A percentile compares a stretch with the other conserved stretches of the same genome.
Conservation (phyloP, 2,888 invertebrate genomes). For the Dicyrtoma fusca region DNA sequence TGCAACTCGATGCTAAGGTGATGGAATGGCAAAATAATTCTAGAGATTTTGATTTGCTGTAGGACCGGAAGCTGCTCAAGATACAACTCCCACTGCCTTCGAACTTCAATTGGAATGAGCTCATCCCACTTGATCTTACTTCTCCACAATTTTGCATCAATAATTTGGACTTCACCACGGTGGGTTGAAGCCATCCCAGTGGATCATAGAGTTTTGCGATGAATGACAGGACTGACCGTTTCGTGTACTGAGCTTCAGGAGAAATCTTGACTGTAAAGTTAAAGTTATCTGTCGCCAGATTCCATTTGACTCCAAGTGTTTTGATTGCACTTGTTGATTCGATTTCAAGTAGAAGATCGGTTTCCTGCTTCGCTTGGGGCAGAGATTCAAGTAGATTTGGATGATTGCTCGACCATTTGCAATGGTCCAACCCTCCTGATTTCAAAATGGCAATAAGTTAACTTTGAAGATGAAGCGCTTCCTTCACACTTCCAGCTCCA, state of each 20-base stretch:
- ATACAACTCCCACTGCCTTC: not conserved
- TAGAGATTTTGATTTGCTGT: not conserved
- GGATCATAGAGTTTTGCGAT: conserved; percentile 36
- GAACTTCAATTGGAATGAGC: not conserved
- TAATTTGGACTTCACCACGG: conserved; percentile 18
- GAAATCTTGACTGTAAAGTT: conserved; percentile 13
- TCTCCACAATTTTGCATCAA: conserved; percentile 6
- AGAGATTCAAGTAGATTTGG: conserved; percentile 10
- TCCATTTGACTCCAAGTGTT: conserved; percentile 37
- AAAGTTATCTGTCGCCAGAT: conserved; percentile 27
- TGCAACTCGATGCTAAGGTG: conserved; percentile 5
- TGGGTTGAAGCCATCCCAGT: conserved; percentile 39
- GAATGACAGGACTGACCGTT: conserved; percentile 31
- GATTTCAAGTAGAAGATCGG: not conserved
- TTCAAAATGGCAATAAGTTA: too few species aligned
- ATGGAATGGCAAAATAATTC: not conserved
- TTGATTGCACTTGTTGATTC: conserved; percentile 13
- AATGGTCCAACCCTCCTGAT: too few species aligned
- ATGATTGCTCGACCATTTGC: conserved; percentile 56
- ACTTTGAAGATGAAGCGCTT: too few species aligned
- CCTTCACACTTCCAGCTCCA: too few species aligned
- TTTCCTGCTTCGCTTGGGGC: conserved; percentile 10
- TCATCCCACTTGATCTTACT: not conserved
- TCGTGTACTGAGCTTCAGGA: not conserved
- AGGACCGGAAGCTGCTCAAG: not conserved